Evolutionary conservation across 1,140 invertebrate species (phyloP).

Genomic region (Hormaphis cornu): DNA sequence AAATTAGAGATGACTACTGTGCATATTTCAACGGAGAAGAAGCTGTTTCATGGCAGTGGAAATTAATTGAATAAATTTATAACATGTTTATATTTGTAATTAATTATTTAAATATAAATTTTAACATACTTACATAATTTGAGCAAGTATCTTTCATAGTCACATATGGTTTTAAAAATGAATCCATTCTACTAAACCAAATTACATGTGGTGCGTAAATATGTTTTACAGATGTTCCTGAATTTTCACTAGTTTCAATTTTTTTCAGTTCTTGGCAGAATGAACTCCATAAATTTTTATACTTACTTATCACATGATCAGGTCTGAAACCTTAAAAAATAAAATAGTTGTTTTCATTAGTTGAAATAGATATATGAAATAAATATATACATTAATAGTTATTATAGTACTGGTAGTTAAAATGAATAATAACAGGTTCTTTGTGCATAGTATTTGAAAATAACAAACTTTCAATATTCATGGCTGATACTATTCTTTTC

Average conservation of each 20-base stretch:
- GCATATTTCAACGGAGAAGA: slow-evolving; percentile 33
- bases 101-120: neutral
- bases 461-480: neutral
- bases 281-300: slow-evolving; percentile 22
- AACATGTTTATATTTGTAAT: neutral
- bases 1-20: slow-evolving; percentile 22
- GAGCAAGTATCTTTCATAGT: neutral
- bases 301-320: slow-evolving; percentile 13
- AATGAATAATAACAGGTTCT: neutral
- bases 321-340: slow-evolving; percentile 8
- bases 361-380: neutral
- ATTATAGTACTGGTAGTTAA: neutral
- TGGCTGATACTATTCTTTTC: neutral
- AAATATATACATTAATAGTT: neutral
- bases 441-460: neutral
- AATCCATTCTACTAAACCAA: neutral
- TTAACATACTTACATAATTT: neutral
- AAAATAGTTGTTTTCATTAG: neutral
- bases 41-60: slow-evolving; percentile 33
- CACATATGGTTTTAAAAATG: neutral
- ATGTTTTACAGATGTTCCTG: neutral
- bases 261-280: slow-evolving; percentile 28
- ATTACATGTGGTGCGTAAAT: neutral
- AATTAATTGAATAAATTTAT: neutral
- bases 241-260: neutral